Percentiles rank a stretch among this genome's conserved stretches.
Evolutionary conservation across 2,888 invertebrate genomes (phyloP).

Genomic region (Eupithecia tripunctaria): DNA sequence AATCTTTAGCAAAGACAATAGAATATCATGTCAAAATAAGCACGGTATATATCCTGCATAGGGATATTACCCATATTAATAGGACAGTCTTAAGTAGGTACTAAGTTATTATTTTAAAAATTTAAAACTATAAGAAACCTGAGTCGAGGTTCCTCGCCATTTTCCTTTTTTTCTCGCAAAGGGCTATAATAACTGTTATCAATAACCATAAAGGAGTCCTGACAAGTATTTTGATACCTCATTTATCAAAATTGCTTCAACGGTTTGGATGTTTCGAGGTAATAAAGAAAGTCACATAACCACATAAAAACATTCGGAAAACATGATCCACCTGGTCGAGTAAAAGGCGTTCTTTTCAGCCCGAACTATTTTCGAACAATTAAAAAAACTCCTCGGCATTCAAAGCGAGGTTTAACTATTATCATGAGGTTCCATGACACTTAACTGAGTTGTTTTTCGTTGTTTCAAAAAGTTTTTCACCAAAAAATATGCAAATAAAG

Average conservation of each 20-base stretch:
- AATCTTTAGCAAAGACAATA: background rate
- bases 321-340: background rate
- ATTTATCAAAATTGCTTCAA: background rate
- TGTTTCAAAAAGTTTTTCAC: background rate
- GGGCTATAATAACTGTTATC: too few species aligned
- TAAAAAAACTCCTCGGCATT: background rate
- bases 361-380: background rate
- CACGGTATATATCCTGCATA: background rate
- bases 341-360: background rate
- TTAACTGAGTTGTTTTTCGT: background rate
- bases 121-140: background rate
- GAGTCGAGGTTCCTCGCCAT: background rate
- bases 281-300: background rate
- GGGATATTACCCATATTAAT: background rate
- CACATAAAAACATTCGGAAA: background rate
- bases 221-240: background rate
- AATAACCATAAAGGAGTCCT: background rate
- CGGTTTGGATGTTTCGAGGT: background rate
- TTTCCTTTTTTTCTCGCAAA: too few species aligned
- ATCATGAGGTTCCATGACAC: background rate
- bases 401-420: background rate
- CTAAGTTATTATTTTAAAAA: too few species aligned
- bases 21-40: background rate
- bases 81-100: background rate
- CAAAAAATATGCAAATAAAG: conserved; percentile 47